These are phyloP conservation scores for Dinothrombium tinctorium DNA, from an alignment of 1,140 invertebrate species.

Conservation along the genomic window DNA sequence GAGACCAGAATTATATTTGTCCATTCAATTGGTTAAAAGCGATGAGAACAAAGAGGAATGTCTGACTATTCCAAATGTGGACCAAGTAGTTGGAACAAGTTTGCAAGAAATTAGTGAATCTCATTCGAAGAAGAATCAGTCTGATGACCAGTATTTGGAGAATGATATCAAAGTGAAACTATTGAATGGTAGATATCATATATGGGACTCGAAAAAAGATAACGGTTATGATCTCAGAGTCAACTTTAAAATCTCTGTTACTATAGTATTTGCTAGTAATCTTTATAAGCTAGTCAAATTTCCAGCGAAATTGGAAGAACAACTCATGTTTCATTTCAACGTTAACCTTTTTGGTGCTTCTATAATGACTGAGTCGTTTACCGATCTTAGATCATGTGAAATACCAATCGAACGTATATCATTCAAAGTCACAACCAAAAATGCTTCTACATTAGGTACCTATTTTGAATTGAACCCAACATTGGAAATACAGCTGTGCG, in stretches of 20 bases:
- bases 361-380: conserved; percentile 24
- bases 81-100: too few relatives aligned
- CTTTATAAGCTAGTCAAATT: neutral
- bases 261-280: conserved; percentile 4
- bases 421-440: conserved; percentile 20
- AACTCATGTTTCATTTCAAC: conserved; percentile 22
- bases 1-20: conserved; percentile 23
- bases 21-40: conserved; percentile 23
- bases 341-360: conserved; percentile 26
- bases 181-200: conserved; percentile 1
- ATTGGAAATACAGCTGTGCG: conserved; percentile 19
- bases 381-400: conserved; percentile 21
- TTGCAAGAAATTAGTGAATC: conserved; percentile 1
- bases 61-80: neutral
- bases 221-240: neutral
- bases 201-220: conserved; percentile 8
- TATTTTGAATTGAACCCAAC: conserved; percentile 23
- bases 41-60: conserved; percentile 12
- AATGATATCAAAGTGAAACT: conserved; percentile 7
- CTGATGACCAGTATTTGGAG: neutral
- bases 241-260: neutral
- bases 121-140: conserved; percentile 4
- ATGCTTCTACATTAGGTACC: conserved; percentile 13
- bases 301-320: neutral
- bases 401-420: conserved; percentile 25